Conservation (phyloP, 2,888 invertebrate species). For the Phortica magna region DNA sequence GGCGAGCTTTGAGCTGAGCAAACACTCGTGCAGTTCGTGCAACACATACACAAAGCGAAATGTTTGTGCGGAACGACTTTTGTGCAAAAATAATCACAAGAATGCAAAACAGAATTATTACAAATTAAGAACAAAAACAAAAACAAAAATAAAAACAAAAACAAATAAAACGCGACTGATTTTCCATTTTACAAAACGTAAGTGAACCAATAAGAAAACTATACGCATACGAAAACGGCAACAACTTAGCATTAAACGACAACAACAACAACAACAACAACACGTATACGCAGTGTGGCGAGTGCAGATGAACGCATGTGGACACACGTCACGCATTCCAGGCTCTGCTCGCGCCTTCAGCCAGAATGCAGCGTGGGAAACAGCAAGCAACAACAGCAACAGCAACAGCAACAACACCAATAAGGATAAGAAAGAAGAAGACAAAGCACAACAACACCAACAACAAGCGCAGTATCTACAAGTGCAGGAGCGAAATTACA, state of each 20-base stretch:
- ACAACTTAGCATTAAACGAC: no score
- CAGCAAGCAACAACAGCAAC: neutral
- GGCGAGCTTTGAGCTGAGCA: neutral
- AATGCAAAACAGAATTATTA: constrained; percentile 32
- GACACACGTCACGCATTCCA: constrained; percentile 61
- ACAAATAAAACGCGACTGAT: constrained; percentile 20
- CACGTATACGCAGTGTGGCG: constrained; percentile 23
- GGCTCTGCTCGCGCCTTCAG: constrained; percentile 43
- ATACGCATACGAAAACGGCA: neutral
- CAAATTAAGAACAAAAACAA: constrained; percentile 6
- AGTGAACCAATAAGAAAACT: neutral
- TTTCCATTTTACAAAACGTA: constrained; percentile 14
- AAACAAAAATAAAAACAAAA: no score
- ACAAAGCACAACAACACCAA: constrained; percentile 7
- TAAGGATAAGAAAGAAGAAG: constrained; percentile 24
- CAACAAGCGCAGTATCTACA: neutral
- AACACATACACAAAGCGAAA: constrained; percentile 18
- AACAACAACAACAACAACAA: neutral
- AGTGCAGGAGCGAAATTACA: neutral
- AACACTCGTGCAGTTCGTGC: constrained; percentile 3
- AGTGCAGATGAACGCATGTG: constrained; percentile 44
- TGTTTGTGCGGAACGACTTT: constrained; percentile 3
- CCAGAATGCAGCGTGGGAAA: constrained; percentile 42
- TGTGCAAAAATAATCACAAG: constrained; percentile 40
- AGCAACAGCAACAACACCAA: neutral